Evolutionary conservation across 2,888 invertebrate species (phyloP), one percentile per base, ranked within the genome.

Genomic region (Colostygia pectinataria): DNA sequence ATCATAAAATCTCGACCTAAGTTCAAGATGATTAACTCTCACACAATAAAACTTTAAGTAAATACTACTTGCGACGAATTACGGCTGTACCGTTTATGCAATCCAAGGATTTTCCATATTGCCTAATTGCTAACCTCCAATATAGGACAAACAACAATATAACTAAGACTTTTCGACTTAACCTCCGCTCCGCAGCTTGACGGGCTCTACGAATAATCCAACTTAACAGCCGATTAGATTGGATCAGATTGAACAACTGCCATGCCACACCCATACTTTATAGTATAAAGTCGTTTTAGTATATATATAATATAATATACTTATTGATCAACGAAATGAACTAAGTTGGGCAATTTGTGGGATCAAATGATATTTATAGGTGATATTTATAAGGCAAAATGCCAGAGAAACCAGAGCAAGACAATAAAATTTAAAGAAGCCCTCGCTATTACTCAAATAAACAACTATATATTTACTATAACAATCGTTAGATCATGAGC

Each of bases 61-160:
- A 55, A 54, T 54, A 50, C 52, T 60, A n/a, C n/a, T 20, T 20
- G 49, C 55, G 47, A 55, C 44, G 57, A 64, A 63, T 54, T 56
- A 60, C 51, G 55, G 57, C 25, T 48, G 36, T 15, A 55, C 23
- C 40, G 39, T 46, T 39, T 34, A 24, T 27, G 32, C 32, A 48
- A 61, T 52, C 67, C 79, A 83, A 87, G 82, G 85, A 74, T 80
- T 77, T 68, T 71, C 75, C 77, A 77, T 75, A 76, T 83, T 82
- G 76, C 78, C 68, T 87, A 87, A 88, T 86, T 81, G 70, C 71
- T 80, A 82, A 78, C 83, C 80, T 81, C 72, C 51, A 68, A 55
- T 52, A 61, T 67, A 69, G 73, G 69, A 73, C 66, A 68, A 62
- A 65, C 63, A 80, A 83, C 79, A 83, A 83, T 81, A 69, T n/a